A percentile compares a stretch with the other conserved stretches of the same genome.
Evolutionary conservation across 2,113 vertebrate species (phyloP).

Genomic region (Tenebrosternarchus preto): DNA sequence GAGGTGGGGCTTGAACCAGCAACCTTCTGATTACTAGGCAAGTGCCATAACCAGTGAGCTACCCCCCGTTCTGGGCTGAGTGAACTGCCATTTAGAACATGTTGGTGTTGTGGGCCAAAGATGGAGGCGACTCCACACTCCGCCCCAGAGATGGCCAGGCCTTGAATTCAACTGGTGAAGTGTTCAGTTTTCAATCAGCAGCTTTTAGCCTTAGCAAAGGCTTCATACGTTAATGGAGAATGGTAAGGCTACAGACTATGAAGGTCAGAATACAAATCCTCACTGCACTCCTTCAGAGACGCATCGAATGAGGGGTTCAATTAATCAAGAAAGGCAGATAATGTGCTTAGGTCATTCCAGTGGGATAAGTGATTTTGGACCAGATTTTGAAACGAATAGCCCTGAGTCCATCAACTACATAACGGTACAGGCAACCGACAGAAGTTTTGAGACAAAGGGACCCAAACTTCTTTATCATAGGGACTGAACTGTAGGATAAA

Average conservation of each 20-base stretch:
- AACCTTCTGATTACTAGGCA: too few species aligned
- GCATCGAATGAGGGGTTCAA: conserved; percentile 8
- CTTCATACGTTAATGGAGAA: background rate
- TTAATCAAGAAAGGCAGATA: conserved; percentile 23
- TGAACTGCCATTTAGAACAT: conserved; percentile 43
- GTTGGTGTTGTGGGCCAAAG: conserved; percentile 31
- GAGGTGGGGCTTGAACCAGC: too few species aligned
- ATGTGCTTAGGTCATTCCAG: conserved; percentile 6
- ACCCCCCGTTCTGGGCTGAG: too few species aligned
- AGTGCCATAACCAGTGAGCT: too few species aligned
- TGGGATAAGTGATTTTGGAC: background rate
- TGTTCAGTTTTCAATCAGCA: conserved; percentile 41
- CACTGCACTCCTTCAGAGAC: background rate
- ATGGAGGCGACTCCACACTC: conserved; percentile 17
- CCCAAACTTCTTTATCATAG: background rate
- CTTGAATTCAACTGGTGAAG: conserved; percentile 35
- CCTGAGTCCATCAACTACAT: background rate
- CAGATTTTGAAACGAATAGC: background rate
- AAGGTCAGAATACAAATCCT: conserved; percentile 21
- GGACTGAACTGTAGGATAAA: too few species aligned
- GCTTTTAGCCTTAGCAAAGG: conserved; percentile 37
- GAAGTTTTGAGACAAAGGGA: background rate
- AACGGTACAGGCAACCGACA: background rate
- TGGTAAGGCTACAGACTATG: conserved; percentile 1
- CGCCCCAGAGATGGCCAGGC: conserved; percentile 23